Base-by-base conservation (phyloP, 2,888 invertebrate species). In the Allygus modestus region DNA sequence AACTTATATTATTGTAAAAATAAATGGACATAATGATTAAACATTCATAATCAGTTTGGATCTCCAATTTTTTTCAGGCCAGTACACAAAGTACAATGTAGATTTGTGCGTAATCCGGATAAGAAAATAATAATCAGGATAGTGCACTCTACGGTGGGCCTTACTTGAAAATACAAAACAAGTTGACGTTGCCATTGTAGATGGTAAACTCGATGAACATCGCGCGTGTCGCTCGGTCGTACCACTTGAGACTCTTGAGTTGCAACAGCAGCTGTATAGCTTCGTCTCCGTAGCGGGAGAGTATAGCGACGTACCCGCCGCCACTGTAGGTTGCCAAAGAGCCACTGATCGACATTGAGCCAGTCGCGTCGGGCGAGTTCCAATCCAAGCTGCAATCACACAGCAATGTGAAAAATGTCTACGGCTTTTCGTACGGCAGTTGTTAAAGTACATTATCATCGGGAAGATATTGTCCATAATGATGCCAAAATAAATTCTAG, bases 131-230 rank as follows among this genome's bases (percentile, higher is more conserved):
- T n/a, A n/a, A n/a, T n/a, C n/a, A n/a, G 37, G 37, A 9, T 37
- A 7, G 37, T 37, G 9, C 9, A 37, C 37, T 37, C 37, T 37
- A 4, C 4, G 37, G 9, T 37, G 37, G 9, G 1, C 28, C 85
- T 61, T 85, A 87, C 87, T 88, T 88, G 28, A 84, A 83, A 15
- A 93, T 92, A 88, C 93, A 93, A 90, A 95, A 94, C 23, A 95
- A 90, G 89, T 96, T 94, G 83, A 94, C 91, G 89, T 96, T 96
- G 0, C 93, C 93, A 89, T 96, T 96, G 90, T 94, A 96, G 37
- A 95, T 91, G 11, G 93, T 93, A 88, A 96, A 95, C 89, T 96
- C 96, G 0, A 96, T 88, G 86, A 96, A 92, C 23, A 96, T 90
- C 0, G 92, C 92, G 87, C 96, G 90, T 0, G 95, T 95, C 0